phyloP scores from a whole-genome alignment of 2,113 vertebrate genomes.

The Oncorhynchus tshawytscha region DNA sequence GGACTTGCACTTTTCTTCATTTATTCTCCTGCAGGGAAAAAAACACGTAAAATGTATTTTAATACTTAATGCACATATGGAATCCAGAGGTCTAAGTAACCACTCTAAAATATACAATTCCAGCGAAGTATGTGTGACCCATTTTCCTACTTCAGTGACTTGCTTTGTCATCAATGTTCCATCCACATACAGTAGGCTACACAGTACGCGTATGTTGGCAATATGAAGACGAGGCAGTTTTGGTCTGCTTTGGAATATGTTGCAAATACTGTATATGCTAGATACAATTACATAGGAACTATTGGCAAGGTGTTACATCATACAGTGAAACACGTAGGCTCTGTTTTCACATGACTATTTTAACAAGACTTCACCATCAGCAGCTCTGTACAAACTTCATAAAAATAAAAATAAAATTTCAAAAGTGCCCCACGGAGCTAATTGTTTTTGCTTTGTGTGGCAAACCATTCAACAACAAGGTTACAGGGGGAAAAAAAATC shows the following conservation, averaged over 20 bases:
- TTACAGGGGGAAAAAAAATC: constrained; percentile 29
- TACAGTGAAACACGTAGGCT: constrained; percentile 16
- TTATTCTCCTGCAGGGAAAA: no score
- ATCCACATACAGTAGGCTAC: no score
- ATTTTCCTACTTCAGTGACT: constrained; percentile 5
- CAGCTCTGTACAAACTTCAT: constrained; percentile 22
- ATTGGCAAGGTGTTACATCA: constrained; percentile 62
- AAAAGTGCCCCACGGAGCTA: constrained; percentile 49
- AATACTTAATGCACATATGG: no score
- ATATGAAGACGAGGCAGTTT: no score
- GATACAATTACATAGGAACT: constrained; percentile 33
- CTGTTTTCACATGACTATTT: constrained; percentile 11
- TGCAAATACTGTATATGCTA: background rate
- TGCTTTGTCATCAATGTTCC: constrained; percentile 7
- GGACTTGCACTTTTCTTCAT: no score
- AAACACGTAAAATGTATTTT: no score
- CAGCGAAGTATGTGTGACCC: background rate
- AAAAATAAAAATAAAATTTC: no score
- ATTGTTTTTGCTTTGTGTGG: constrained; percentile 63
- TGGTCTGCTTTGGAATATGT: background rate
- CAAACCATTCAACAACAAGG: constrained; percentile 47
- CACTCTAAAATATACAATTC: no score
- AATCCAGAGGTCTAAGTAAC: no score
- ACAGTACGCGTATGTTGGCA: no score
- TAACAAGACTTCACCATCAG: constrained; percentile 54